phyloP scores from a whole-genome alignment of 2,888 invertebrate genomes.

The Watsonalla cultraria region DNA sequence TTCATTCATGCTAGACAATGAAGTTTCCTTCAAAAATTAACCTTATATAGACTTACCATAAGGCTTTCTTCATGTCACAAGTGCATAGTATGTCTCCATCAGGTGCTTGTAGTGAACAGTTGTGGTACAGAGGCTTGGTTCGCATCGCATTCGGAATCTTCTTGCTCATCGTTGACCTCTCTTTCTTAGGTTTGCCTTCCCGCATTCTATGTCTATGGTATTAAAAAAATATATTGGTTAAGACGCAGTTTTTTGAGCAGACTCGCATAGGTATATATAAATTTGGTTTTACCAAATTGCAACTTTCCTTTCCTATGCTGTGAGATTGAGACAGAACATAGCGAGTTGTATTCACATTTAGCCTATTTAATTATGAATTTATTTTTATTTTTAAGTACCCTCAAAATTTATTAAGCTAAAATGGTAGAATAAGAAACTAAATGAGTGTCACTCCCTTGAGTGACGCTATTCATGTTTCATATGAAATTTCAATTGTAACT shows the following conservation, averaged over 20 bases:
- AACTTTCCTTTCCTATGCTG: too few species aligned
- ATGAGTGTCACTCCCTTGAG: too few species aligned
- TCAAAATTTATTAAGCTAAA: too few species aligned
- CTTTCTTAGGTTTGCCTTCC: constrained; percentile 15
- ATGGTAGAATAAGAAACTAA: too few species aligned
- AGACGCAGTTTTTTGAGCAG: not conserved
- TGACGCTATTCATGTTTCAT: too few species aligned
- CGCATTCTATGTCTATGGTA: constrained; percentile 13
- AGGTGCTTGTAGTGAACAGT: constrained; percentile 87
- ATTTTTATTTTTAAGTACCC: too few species aligned
- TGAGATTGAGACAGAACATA: too few species aligned
- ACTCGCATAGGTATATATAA: too few species aligned
- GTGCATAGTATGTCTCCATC: constrained; percentile 88
- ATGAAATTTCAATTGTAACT: too few species aligned
- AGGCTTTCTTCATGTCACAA: constrained; percentile 85
- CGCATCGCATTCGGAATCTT: constrained; percentile 57
- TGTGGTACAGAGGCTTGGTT: constrained; percentile 86
- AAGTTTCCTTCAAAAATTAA: not conserved
- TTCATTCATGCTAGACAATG: not conserved
- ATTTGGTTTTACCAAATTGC: too few species aligned
- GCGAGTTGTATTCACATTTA: too few species aligned
- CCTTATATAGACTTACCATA: constrained; percentile 78
- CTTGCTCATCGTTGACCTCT: constrained; percentile 17
- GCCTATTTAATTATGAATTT: too few species aligned
- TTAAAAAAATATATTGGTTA: not conserved